A percentile compares a stretch with the other conserved stretches of the same genome.
Evolutionary conservation across 2,113 vertebrate genomes (phyloP).

Genomic region (Trichechus manatus): DNA sequence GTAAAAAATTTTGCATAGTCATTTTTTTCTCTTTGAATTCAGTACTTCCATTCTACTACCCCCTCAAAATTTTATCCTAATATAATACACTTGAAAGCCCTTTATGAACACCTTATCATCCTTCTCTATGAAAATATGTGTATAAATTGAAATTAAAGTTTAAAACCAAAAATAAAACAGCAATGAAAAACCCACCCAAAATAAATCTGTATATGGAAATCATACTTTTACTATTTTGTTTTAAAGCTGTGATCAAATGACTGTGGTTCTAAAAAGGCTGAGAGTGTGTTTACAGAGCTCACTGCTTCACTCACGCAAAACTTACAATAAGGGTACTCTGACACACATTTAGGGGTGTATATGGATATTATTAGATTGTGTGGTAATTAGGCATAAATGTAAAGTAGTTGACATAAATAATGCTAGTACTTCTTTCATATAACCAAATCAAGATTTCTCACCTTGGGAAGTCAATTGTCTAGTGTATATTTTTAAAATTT

Average conservation of each 20-base stretch:
- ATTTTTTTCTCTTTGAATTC: too few relatives aligned
- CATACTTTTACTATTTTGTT: not conserved
- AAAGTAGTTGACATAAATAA: not conserved
- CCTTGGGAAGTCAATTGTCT: not conserved
- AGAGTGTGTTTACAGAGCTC: not conserved
- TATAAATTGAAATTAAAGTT: too few relatives aligned
- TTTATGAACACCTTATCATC: too few relatives aligned
- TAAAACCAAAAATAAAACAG: too few relatives aligned
- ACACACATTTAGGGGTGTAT: not conserved
- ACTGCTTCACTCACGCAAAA: not conserved
- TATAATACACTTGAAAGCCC: too few relatives aligned
- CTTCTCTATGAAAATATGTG: too few relatives aligned
- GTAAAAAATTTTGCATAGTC: too few relatives aligned
- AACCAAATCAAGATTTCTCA: constrained; percentile 33
- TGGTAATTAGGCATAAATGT: not conserved
- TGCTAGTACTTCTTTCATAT: not conserved
- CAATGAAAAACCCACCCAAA: not conserved
- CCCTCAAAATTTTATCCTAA: too few relatives aligned
- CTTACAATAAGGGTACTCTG: not conserved
- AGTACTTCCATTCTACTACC: too few relatives aligned
- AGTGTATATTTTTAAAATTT: not conserved
- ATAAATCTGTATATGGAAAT: not conserved
- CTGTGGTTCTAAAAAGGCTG: not conserved
- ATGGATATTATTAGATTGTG: not conserved
- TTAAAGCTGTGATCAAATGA: constrained; percentile 24